Evolutionary conservation across 2,797 vertebrate genomes (phyloP).

Genomic region (Rhabdomys pumilio): DNA sequence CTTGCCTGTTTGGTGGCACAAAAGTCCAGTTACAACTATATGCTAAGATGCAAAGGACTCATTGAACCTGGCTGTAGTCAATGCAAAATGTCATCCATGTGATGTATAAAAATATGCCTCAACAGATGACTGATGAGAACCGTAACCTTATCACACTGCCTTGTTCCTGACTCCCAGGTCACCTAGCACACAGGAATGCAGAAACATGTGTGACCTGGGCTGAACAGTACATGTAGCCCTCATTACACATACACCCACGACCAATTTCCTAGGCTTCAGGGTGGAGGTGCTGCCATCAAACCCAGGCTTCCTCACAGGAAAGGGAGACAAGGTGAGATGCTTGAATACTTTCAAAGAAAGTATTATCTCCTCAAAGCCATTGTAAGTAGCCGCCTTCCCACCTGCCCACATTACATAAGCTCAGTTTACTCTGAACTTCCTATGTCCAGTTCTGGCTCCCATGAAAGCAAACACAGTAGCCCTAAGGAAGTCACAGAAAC

Average conservation of each 20-base stretch:
- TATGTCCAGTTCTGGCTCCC: neutral
- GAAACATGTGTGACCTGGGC: neutral
- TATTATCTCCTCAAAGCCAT: neutral
- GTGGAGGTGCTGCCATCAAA: neutral
- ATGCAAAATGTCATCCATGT: neutral
- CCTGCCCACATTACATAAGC: neutral
- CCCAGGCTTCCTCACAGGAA: neutral
- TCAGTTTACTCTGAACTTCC: neutral
- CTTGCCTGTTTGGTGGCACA: neutral
- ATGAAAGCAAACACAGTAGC: neutral
- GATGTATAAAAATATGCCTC: neutral
- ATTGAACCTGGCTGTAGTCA: neutral
- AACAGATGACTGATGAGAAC: neutral
- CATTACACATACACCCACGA: neutral
- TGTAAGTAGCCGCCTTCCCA: neutral
- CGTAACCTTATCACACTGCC: neutral
- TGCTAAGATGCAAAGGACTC: neutral
- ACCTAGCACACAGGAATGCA: neutral
- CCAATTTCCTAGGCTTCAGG: neutral
- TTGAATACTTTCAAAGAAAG: neutral
- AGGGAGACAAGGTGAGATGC: neutral
- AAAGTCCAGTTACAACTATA: conserved; percentile 1
- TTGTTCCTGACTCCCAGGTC: neutral
- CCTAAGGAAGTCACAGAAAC: neutral
- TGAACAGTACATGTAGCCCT: neutral